Base-by-base conservation (phyloP, 2,888 invertebrate genomes). In the Trichopria drosophilae region DNA sequence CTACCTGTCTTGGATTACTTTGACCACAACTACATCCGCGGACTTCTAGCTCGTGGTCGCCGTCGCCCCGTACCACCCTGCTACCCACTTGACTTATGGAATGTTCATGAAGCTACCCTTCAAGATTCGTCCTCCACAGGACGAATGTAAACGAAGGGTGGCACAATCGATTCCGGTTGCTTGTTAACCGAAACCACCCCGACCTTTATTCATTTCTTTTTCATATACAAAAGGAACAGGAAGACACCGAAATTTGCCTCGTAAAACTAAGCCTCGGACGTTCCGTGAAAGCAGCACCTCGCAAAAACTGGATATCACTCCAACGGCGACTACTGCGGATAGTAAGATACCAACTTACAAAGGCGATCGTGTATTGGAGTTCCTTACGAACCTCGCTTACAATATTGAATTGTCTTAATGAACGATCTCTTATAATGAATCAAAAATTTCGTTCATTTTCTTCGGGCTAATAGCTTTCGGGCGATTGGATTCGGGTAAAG, bases 101-200 rank as follows among this genome's bases (percentile, higher is more conserved):
- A 31, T 23, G 20, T 16, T 16, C 39, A 47, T 29, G 39, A 47
- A 29, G 31, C 47, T 19, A 31, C 23, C 15, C 26, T 39, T 22
- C 20, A 47, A 6, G 47, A 32, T 31, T 13, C n/a, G n/a, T 12
- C 10, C n/a, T n/a, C n/a, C 39, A 7, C 20, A n/a, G 29, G 7
- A 47, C 47, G 9, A 31, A 47, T 10, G 39, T 23, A 22, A 39
- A 26, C 39, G 26, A 39, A 24, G 39, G 13, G 20, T 39, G 39
- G 2, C 39, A 39, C 23, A 22, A 24, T 24, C 39, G 20, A 12
- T 39, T 39, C 23, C 18, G 20, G 15, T 13, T 39, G 5, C 6
- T 39, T 20, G 23, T 39, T 15, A 39, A 39, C 23, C 18, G 10
- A 19, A 22, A 18, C 20, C 37, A 36, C 20, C 37, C 37, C 13